Evolutionary conservation across 2,888 invertebrate species (phyloP), one percentile per base, ranked within the genome.

Genomic region (Blomia tropicalis): DNA sequence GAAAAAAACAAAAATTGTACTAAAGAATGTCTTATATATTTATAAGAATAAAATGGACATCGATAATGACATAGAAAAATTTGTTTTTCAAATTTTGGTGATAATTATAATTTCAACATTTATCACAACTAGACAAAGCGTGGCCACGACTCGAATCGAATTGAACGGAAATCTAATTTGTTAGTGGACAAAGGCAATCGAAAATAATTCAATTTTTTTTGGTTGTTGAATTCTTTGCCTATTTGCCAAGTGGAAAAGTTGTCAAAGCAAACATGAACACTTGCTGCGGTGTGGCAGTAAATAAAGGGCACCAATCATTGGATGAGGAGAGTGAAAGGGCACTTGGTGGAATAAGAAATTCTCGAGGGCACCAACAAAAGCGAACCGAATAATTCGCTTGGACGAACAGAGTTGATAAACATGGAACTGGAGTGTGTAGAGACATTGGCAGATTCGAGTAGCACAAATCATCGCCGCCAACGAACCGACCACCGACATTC

Each of bases 341-440:
- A 47, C 51, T 47, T 47, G 51, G 51, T 47, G 51, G 51, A 47
- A 47, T 47, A 47, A 47, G 51, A 47, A 47, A 47, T 47, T 47
- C 51, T 47, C 51, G 51, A 47, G 51, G 51, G 51, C 51, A 47
- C 51, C 51, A 47, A 36, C 36, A 36, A 36, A 17, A 36, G 51
- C 14, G 22, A 47, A n/a, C 51, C 7, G 51, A 47, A 47, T 47
- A 47, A 47, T 47, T 47, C 51, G 51, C 51, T 11, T 47, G 51
- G 51, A 7, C 51, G 51, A 47, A n/a, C 51, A 47, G n/a, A 7
- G 51, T n/a, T 47, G 51, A 47, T 47, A 47, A 47, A 47, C 51
- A 47, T 27, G 51, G 51, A 47, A 47, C 51, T 11, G n/a, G 51
- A n/a, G 7, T n/a, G n/a, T n/a, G n/a, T n/a, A n/a, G n/a, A n/a